phyloP scores from a whole-genome alignment of 2,888 invertebrate genomes.

The Uloborus plumipes region DNA sequence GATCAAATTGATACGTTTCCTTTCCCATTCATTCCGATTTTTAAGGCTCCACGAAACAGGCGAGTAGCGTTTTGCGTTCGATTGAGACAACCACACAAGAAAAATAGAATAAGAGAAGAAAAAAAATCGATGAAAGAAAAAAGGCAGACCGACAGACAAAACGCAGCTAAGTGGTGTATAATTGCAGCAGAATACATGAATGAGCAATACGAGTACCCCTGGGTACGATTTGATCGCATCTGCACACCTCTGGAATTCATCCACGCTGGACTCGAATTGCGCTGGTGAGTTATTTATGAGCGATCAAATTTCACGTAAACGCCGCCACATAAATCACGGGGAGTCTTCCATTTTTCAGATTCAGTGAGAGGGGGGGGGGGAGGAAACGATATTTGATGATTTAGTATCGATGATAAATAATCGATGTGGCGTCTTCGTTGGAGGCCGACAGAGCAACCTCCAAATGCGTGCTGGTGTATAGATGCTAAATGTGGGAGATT shows the following conservation, averaged over 20 bases:
- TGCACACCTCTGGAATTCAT: background rate
- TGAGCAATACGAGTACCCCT: slow-evolving; percentile 7
- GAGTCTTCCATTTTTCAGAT: slow-evolving; percentile 46
- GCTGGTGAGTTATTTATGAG: slow-evolving; percentile 48
- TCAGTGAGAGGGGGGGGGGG: slow-evolving; percentile 11
- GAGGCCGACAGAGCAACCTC: background rate
- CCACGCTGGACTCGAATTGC: background rate
- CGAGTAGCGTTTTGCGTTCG: too few species aligned
- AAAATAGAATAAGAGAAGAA: background rate
- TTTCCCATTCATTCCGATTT: too few species aligned
- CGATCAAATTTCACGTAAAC: slow-evolving; percentile 60
- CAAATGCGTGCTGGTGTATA: too few species aligned
- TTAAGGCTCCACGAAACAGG: too few species aligned
- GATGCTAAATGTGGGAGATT: too few species aligned
- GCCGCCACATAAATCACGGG: slow-evolving; percentile 48
- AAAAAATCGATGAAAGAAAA: slow-evolving; percentile 1
- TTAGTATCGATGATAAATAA: slow-evolving; percentile 58
- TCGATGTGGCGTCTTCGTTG: slow-evolving; percentile 46
- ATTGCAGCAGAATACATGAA: slow-evolving; percentile 33
- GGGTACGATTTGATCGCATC: slow-evolving; percentile 12
- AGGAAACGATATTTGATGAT: slow-evolving; percentile 38
- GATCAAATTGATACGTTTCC: too few species aligned
- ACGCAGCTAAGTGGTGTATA: slow-evolving; percentile 14
- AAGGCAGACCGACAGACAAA: background rate
- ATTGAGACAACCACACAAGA: too few species aligned